These are phyloP conservation scores for Aurelia coerulea DNA, from an alignment of 30 jellyfish, hydroid and myxozoan species.

Conservation along the genomic window DNA sequence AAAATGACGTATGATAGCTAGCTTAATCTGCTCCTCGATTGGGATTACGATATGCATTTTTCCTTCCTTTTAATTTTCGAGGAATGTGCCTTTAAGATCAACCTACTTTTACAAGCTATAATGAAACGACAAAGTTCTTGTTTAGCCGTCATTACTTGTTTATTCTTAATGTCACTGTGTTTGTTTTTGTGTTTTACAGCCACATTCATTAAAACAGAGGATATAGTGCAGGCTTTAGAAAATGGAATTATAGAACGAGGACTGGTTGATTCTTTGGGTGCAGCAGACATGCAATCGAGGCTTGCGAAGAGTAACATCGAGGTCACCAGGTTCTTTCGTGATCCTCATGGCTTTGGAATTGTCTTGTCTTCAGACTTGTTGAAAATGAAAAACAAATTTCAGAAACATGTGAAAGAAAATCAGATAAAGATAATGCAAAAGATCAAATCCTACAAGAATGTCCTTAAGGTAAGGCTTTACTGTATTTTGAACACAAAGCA, in stretches of 20 bases:
- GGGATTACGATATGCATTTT: too few relatives aligned
- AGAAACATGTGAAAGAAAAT: conserved; percentile 35
- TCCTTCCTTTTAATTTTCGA: too few relatives aligned
- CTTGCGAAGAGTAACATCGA: conserved; percentile 37
- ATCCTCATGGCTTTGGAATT: conserved; percentile 69
- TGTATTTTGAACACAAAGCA: not conserved
- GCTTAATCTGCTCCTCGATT: too few relatives aligned
- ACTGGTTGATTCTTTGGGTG: conserved; percentile 58
- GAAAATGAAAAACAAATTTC: conserved; percentile 34
- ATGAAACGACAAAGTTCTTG: too few relatives aligned
- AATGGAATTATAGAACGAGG: conserved; percentile 57
- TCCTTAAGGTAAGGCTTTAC: not conserved
- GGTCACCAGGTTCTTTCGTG: conserved; percentile 48
- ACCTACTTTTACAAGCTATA: too few relatives aligned
- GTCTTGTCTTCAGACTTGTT: conserved; percentile 55
- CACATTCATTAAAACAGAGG: not conserved
- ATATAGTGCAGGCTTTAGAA: conserved; percentile 51
- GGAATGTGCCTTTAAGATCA: too few relatives aligned
- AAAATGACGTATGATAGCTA: too few relatives aligned
- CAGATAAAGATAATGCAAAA: not conserved
- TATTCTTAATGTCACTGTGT: too few relatives aligned
- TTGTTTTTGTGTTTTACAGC: not conserved
- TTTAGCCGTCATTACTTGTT: too few relatives aligned
- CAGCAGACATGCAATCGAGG: conserved; percentile 34
- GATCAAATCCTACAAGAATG: conserved; percentile 3